Conservation (phyloP, 2,113 vertebrate genomes). For the Vulpes lagopus region DNA sequence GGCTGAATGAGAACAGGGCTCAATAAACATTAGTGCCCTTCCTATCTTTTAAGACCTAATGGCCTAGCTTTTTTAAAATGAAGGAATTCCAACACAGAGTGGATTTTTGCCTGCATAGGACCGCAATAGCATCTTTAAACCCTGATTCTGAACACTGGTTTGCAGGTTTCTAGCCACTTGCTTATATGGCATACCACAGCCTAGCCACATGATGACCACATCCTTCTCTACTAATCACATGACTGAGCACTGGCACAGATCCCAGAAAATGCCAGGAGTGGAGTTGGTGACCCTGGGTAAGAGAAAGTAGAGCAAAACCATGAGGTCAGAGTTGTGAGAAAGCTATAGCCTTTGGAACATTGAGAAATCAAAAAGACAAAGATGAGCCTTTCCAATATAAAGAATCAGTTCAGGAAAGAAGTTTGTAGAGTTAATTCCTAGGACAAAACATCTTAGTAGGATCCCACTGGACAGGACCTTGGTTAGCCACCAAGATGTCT, state of each 20-base stretch:
- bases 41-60: background rate
- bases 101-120: background rate
- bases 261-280: background rate
- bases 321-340: background rate
- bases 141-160: background rate
- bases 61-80: background rate
- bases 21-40: background rate
- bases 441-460: background rate
- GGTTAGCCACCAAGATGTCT: background rate
- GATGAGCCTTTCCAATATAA: constrained; percentile 14
- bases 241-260: background rate
- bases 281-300: background rate
- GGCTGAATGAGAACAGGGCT: background rate
- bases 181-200: background rate
- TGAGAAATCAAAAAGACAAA: background rate
- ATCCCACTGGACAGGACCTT: background rate
- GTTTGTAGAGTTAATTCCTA: background rate
- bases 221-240: background rate
- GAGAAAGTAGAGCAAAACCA: constrained; percentile 19
- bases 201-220: background rate
- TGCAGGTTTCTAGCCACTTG: background rate
- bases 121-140: background rate
- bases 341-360: background rate
- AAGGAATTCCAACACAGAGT: background rate
- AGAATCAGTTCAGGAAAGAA: background rate